Evolutionary conservation across 2,113 vertebrate genomes (phyloP).

Genomic region (Pachycephala philippinensis): DNA sequence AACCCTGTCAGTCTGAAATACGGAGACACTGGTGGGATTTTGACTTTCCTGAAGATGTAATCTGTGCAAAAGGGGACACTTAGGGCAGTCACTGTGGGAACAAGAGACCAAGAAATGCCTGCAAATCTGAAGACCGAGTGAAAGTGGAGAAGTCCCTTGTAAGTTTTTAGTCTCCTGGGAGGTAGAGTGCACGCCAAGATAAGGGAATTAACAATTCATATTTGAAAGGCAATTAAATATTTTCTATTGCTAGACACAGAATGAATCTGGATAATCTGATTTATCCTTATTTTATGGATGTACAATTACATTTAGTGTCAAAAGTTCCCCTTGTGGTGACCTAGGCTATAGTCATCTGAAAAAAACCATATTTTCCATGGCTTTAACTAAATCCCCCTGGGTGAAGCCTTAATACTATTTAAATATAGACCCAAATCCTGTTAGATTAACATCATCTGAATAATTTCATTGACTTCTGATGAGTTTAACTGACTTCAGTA

Average conservation of each 20-base stretch:
- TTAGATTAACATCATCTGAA: slow-evolving; percentile 13
- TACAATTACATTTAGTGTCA: neutral
- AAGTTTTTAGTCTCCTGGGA: neutral
- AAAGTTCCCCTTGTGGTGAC: slow-evolving; percentile 22
- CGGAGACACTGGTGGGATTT: neutral
- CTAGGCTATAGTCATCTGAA: neutral
- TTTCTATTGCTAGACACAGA: neutral
- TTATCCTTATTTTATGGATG: neutral
- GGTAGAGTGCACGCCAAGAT: neutral
- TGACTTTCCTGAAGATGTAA: neutral
- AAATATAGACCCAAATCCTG: slow-evolving; percentile 44
- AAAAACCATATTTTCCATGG: neutral
- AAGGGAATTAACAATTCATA: neutral
- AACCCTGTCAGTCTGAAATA: neutral
- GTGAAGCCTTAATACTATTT: slow-evolving; percentile 10
- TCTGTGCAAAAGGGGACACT: neutral
- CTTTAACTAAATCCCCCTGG: neutral
- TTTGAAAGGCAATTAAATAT: slow-evolving; percentile 32
- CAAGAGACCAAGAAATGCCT: neutral
- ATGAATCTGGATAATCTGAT: neutral
- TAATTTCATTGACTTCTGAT: neutral
- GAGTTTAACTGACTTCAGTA: neutral
- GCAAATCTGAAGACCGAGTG: neutral
- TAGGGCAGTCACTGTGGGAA: neutral
- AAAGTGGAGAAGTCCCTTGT: neutral